Evolutionary conservation across 2,797 vertebrate species (phyloP).

Genomic region (Euphonia xanthogaster): DNA sequence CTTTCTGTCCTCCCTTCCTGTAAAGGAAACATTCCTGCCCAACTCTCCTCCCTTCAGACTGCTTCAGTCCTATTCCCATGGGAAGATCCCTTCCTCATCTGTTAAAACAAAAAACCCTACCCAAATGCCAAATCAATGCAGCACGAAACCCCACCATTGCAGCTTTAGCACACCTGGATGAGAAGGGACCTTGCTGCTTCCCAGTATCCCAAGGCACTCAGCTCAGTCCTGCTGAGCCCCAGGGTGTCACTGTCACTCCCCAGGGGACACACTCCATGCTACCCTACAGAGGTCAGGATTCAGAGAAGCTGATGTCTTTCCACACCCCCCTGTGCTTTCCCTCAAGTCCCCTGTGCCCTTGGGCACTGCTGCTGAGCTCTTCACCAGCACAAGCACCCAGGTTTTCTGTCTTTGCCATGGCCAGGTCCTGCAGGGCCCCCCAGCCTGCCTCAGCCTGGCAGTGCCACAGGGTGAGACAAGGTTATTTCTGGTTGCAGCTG

Average conservation of each 20-base stretch:
- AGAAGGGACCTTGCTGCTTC: background rate
- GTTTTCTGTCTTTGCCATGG: background rate
- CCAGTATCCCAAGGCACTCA: background rate
- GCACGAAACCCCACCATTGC: accelerated
- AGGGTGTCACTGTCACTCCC: background rate
- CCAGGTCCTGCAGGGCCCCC: background rate
- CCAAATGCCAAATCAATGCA: background rate
- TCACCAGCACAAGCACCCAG: background rate
- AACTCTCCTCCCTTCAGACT: background rate
- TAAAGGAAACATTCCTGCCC: background rate
- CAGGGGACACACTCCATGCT: accelerated
- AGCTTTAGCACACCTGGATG: background rate
- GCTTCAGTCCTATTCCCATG: background rate
- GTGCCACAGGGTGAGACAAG: accelerated
- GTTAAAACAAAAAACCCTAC: background rate
- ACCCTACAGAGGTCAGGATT: background rate
- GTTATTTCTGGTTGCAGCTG: background rate
- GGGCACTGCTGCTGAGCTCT: background rate
- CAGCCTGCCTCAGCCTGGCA: background rate
- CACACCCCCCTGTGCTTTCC: background rate
- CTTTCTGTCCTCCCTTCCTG: background rate
- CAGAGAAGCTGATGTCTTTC: background rate
- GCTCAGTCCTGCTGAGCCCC: background rate
- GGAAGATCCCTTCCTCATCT: background rate
- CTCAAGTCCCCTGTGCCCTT: background rate